These are phyloP conservation scores for Mesocentrotus franciscanus DNA, from an alignment of 53 echinoderm and acorn worm genomes.

Conservation along the genomic window DNA sequence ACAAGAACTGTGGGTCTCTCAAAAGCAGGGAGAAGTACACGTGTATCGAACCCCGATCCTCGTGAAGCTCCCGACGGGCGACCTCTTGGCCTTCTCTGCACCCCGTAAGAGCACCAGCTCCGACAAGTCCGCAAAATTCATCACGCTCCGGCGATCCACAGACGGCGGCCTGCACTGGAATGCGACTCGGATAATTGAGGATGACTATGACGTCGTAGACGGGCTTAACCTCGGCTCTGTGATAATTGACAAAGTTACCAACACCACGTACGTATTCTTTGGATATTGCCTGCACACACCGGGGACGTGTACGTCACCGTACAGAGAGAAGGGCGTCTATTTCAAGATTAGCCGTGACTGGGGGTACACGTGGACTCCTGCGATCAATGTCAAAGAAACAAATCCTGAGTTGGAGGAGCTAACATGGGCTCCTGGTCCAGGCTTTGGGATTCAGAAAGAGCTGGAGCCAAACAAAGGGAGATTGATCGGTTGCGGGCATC, in stretches of 20 bases:
- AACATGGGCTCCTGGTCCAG: slow-evolving; percentile 70
- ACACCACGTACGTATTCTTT: slow-evolving; percentile 64
- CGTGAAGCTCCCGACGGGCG: slow-evolving; percentile 68
- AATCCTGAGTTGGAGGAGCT: slow-evolving; percentile 64
- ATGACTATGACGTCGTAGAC: slow-evolving; percentile 73
- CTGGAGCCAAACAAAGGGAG: slow-evolving; percentile 72
- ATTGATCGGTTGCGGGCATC: slow-evolving; percentile 75
- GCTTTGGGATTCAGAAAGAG: slow-evolving; percentile 76
- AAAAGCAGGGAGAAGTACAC: slow-evolving; percentile 18
- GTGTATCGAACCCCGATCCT: slow-evolving; percentile 74
- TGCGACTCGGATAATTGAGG: slow-evolving; percentile 57
- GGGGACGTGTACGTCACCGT: slow-evolving; percentile 36
- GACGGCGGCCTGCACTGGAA: slow-evolving; percentile 70
- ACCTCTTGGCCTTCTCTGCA: slow-evolving; percentile 73
- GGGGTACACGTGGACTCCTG: slow-evolving; percentile 69
- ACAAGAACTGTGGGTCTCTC: slow-evolving; percentile 48
- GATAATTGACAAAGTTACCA: slow-evolving; percentile 68
- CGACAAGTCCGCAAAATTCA: slow-evolving; percentile 71
- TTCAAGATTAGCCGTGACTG: slow-evolving; percentile 69
- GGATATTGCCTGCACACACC: slow-evolving; percentile 69
- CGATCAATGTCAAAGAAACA: slow-evolving; percentile 62
- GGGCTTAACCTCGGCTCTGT: slow-evolving; percentile 70
- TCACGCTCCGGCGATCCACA: slow-evolving; percentile 66
- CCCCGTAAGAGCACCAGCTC: slow-evolving; percentile 65
- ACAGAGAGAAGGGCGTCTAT: slow-evolving; percentile 62